phyloP scores from a whole-genome alignment of 1,140 invertebrate genomes.

The Kradibia gibbosae region DNA sequence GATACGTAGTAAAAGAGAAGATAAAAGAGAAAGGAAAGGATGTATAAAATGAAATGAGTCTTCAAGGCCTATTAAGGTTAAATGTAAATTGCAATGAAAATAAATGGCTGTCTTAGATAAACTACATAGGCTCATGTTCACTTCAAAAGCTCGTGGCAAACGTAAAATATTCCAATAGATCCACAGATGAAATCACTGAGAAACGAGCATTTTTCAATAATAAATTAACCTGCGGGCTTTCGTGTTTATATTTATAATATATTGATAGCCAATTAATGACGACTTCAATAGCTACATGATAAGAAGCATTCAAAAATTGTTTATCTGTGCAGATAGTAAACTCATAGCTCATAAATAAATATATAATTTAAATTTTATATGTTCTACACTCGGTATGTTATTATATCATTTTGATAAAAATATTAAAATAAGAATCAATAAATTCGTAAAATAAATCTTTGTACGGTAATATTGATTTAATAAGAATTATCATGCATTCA shows the following conservation, averaged over 20 bases:
- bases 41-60: conserved; percentile 23
- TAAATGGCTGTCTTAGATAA: conserved; percentile 64
- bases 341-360: too few relatives aligned
- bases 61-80: conserved; percentile 65
- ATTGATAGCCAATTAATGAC: neutral
- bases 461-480: too few relatives aligned
- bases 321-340: too few relatives aligned
- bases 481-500: too few relatives aligned
- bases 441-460: too few relatives aligned
- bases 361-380: too few relatives aligned
- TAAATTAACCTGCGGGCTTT: neutral
- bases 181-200: conserved; percentile 40
- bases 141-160: conserved; percentile 68
- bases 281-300: too few relatives aligned
- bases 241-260: neutral
- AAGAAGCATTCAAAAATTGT: too few relatives aligned
- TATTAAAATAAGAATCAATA: too few relatives aligned
- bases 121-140: conserved; percentile 68
- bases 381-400: too few relatives aligned
- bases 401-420: too few relatives aligned
- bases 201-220: neutral
- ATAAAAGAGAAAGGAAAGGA: too few relatives aligned
- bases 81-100: conserved; percentile 64
- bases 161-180: conserved; percentile 57
- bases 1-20: neutral